Conservation (phyloP, 2,113 vertebrate genomes). For the Boleophthalmus pectinirostris region DNA sequence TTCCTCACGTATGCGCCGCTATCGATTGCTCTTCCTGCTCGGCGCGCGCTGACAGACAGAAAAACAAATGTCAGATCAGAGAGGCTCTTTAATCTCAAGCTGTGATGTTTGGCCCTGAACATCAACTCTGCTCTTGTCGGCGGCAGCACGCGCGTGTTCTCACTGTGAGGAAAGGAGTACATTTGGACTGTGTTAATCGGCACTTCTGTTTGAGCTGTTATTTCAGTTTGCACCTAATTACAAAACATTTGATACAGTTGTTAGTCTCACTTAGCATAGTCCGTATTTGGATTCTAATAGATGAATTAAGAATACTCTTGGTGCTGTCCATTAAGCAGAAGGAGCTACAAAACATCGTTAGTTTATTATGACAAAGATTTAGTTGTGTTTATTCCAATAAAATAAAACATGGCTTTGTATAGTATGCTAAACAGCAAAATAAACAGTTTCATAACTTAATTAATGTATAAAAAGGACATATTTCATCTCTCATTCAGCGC, state of each 20-base stretch:
- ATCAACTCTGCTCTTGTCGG: constrained; percentile 46
- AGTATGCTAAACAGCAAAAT: no score
- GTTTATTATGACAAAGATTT: neutral
- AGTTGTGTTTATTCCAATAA: neutral
- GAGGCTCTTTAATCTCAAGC: constrained; percentile 73
- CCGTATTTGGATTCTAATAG: neutral
- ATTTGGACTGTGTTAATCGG: constrained; percentile 40
- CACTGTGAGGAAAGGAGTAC: constrained; percentile 21
- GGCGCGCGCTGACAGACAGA: constrained; percentile 68
- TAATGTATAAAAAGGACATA: neutral
- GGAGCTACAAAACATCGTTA: no score
- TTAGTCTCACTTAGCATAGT: neutral
- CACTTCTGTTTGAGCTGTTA: constrained; percentile 12
- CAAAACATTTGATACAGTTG: neutral
- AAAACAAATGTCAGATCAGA: constrained; percentile 78
- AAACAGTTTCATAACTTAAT: no score
- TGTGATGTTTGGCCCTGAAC: constrained; percentile 70
- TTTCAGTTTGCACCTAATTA: neutral
- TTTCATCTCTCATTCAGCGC: neutral
- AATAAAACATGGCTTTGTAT: neutral
- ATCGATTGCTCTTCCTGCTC: constrained; percentile 53
- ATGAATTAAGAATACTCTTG: neutral
- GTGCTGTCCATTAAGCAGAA: no score
- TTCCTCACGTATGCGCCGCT: constrained; percentile 28
- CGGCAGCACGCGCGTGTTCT: constrained; percentile 24